Percentiles rank a stretch among this genome's conserved stretches.
phyloP scores from a whole-genome alignment of 1,140 invertebrate genomes.

The Steinernema feltiae region DNA sequence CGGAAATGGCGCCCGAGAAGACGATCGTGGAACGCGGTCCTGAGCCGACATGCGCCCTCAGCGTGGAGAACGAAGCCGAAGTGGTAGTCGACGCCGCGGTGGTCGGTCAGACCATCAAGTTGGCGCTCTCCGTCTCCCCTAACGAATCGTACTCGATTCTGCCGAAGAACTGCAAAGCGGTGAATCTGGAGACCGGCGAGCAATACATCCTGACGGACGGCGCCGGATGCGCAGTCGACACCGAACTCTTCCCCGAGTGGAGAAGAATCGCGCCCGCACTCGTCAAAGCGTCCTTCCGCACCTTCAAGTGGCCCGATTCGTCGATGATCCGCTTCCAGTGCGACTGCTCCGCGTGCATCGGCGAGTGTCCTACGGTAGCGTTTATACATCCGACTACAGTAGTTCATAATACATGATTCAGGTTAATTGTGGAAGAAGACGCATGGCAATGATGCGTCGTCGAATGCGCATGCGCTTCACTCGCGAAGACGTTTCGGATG shows the following conservation, averaged over 20 bases:
- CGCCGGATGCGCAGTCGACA: conserved; percentile 49
- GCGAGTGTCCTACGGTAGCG: conserved; percentile 40
- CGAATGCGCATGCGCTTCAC: conserved; percentile 31
- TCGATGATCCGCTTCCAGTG: conserved; percentile 55
- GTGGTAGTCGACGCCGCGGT: conserved; percentile 35
- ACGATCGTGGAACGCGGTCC: conserved; percentile 36
- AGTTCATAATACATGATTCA: background rate
- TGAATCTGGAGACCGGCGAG: conserved; percentile 52
- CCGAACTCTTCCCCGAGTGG: conserved; percentile 52
- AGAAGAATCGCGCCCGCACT: conserved; percentile 17
- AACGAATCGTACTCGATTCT: conserved; percentile 40
- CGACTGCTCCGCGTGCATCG: conserved; percentile 51
- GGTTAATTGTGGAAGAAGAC: conserved; percentile 31
- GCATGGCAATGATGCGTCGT: conserved; percentile 8
- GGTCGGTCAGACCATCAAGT: conserved; percentile 48
- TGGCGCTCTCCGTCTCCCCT: conserved; percentile 41
- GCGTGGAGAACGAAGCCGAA: conserved; percentile 43
- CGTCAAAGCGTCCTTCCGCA: conserved; percentile 40
- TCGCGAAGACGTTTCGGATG: conserved; percentile 16
- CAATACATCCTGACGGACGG: conserved; percentile 49
- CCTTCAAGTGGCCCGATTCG: conserved; percentile 57
- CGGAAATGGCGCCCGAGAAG: conserved; percentile 36
- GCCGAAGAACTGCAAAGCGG: conserved; percentile 51
- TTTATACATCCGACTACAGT: background rate
- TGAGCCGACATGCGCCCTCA: conserved; percentile 39